phyloP scores from a whole-genome alignment of 37 sponge, comb jelly and placozoan genomes.

The Ianthella basta region DNA sequence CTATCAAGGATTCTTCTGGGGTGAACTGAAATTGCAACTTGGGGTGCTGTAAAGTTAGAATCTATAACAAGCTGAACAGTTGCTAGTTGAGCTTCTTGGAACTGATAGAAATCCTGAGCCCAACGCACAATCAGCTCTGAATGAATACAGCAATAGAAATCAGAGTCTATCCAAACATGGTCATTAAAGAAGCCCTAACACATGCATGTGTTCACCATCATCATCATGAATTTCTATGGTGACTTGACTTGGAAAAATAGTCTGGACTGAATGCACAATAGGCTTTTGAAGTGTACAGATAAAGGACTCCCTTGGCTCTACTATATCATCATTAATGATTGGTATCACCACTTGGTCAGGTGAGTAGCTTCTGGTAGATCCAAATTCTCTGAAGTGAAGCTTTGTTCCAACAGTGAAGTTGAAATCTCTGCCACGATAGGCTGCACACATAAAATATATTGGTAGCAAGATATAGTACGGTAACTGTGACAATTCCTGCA shows the following conservation, averaged over 20 bases:
- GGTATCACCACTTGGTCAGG: background rate
- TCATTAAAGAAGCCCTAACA: background rate
- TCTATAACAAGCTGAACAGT: background rate
- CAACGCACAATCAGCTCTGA: background rate
- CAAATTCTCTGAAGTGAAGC: too few species aligned
- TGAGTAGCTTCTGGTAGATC: background rate
- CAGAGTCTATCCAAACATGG: too few species aligned
- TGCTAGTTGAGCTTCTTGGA: background rate
- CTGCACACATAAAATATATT: too few species aligned
- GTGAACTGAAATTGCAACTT: too few species aligned
- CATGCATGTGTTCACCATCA: constrained; percentile 19
- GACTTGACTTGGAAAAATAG: background rate
- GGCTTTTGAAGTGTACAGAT: background rate
- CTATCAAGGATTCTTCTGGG: too few species aligned
- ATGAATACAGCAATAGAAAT: background rate
- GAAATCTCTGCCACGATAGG: too few species aligned
- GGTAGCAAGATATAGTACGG: too few species aligned
- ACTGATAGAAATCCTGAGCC: background rate
- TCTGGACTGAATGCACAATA: background rate
- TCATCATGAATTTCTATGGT: constrained; percentile 1
- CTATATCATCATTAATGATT: background rate
- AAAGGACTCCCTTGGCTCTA: background rate
- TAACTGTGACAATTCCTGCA: too few species aligned
- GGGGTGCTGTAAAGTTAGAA: background rate
- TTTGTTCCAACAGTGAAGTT: too few species aligned